A percentile compares a stretch with the other conserved stretches of the same genome.
Evolutionary conservation across 92 coral and sea anemone genomes (phyloP).

Genomic region (Galaxea fascicularis): DNA sequence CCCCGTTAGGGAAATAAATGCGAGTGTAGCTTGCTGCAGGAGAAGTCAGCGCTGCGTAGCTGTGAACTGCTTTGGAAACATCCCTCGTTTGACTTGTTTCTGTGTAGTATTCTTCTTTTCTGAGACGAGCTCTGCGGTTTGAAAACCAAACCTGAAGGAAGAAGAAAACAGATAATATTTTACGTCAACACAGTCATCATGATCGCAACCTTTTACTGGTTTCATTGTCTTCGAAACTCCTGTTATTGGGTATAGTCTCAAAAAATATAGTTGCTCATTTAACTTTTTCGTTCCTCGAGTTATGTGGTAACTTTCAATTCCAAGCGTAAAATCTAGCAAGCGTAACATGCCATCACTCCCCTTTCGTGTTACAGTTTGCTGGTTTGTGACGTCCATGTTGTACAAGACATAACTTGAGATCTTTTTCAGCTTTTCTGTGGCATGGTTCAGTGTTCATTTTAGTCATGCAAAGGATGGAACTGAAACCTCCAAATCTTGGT

Average conservation of each 20-base stretch:
- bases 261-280: not conserved
- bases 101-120: conserved; percentile 74
- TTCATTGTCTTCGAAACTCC: too few species aligned
- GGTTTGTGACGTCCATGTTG: too few species aligned
- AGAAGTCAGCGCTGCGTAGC: conserved; percentile 9
- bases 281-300: not conserved
- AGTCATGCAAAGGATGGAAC: too few species aligned
- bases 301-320: too few species aligned
- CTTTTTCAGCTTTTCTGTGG: too few species aligned
- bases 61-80: conserved; percentile 18
- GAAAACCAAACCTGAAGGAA: conserved; percentile 87
- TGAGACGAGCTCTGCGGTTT: conserved; percentile 86
- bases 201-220: too few species aligned
- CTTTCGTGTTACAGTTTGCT: too few species aligned
- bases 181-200: not conserved
- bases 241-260: not conserved
- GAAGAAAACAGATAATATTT: not conserved
- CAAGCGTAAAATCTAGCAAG: too few species aligned
- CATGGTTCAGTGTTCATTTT: too few species aligned
- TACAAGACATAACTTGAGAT: too few species aligned
- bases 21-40: conserved; percentile 44
- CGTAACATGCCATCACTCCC: too few species aligned
- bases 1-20: conserved; percentile 52
- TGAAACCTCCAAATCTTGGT: too few species aligned
- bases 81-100: conserved; percentile 32